Evolutionary conservation across 2,888 invertebrate genomes (phyloP).

Genomic region (Archips xylosteana): DNA sequence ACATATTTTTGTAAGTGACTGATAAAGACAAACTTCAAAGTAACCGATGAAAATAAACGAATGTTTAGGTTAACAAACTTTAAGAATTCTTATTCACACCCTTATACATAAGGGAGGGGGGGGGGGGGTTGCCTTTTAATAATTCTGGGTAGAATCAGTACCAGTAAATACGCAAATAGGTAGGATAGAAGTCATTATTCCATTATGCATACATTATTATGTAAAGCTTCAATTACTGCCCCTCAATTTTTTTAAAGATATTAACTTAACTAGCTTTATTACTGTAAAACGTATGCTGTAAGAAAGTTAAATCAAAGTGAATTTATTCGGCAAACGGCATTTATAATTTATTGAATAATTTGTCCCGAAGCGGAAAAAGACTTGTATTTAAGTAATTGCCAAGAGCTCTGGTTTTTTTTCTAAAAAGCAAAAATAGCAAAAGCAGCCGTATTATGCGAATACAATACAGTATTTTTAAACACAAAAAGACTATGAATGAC

Average conservation of each 20-base stretch:
- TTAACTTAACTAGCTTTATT: background rate
- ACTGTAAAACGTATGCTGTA: background rate
- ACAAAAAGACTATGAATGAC: background rate
- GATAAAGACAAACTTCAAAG: no score
- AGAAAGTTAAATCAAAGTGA: background rate
- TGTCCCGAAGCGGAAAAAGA: background rate
- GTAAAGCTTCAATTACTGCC: background rate
- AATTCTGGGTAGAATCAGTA: no score
- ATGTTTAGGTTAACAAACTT: no score
- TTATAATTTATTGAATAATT: constrained; percentile 13
- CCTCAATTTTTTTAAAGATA: background rate
- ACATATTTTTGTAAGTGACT: no score
- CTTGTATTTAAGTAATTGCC: background rate
- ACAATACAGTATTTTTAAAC: background rate
- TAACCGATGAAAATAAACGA: no score
- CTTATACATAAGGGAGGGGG: no score
- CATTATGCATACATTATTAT: background rate
- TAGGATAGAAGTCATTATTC: background rate
- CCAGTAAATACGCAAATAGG: background rate
- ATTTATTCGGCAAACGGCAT: constrained; percentile 2
- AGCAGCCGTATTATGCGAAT: background rate
- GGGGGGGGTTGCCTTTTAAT: no score
- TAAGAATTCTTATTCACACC: no score
- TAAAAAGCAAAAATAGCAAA: background rate
- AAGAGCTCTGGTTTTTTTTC: no score